Percentiles rank a stretch among this genome's conserved stretches.
Evolutionary conservation across 1,140 invertebrate species (phyloP).

Genomic region (Patella vulgata): DNA sequence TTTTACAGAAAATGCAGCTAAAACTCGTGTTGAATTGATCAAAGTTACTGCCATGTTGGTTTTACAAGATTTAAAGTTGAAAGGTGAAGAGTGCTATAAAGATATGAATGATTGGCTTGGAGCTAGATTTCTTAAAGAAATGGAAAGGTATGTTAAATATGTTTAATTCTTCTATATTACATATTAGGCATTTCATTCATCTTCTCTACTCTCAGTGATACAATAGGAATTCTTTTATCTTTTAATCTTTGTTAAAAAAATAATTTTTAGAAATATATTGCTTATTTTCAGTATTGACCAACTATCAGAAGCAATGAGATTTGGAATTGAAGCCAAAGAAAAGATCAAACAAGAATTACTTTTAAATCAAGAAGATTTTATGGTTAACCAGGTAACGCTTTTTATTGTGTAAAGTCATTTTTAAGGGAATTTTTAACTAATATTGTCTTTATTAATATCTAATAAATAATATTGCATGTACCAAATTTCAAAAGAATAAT

Average conservation of each 20-base stretch:
- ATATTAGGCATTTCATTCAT: no score
- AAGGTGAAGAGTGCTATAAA: constrained; percentile 61
- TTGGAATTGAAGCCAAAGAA: constrained; percentile 56
- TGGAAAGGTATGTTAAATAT: constrained; percentile 61
- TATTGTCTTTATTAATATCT: no score
- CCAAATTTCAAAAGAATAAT: no score
- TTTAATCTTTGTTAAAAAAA: no score
- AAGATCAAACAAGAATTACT: constrained; percentile 59
- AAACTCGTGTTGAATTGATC: constrained; percentile 56
- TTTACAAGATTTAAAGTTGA: constrained; percentile 59
- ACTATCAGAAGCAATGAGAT: constrained; percentile 59
- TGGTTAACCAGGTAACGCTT: constrained; percentile 60
- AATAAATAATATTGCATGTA: no score
- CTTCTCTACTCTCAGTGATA: no score
- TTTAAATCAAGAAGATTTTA: constrained; percentile 62
- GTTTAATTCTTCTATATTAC: not conserved
- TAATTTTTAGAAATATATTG: no score
- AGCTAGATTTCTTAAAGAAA: constrained; percentile 64
- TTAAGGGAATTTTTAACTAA: no score
- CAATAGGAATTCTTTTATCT: no score
- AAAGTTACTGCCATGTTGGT: constrained; percentile 48
- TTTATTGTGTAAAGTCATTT: no score
- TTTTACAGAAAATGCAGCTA: constrained; percentile 50
- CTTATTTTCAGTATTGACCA: constrained; percentile 65
- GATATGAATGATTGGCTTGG: constrained; percentile 67